phyloP scores from a whole-genome alignment of 2,888 invertebrate genomes.

The Mystacides longicornis region DNA sequence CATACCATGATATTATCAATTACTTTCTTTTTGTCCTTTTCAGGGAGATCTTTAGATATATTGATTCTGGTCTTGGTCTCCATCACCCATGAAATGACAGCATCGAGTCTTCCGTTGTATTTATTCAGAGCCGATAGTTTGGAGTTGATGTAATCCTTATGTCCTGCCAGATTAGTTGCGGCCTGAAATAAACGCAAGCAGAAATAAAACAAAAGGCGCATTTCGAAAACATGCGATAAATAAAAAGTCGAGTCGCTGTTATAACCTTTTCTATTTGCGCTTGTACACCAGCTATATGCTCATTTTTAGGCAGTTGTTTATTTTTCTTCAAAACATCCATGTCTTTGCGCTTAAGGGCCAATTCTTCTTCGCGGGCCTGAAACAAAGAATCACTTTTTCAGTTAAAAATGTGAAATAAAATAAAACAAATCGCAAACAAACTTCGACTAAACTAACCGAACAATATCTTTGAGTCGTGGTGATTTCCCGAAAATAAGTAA shows the following conservation, averaged over 20 bases:
- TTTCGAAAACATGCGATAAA: not conserved
- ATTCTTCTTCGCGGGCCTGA: conserved; percentile 55
- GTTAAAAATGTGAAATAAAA: not conserved
- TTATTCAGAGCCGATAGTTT: conserved; percentile 51
- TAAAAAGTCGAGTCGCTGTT: not conserved
- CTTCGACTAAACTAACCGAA: conserved; percentile 8
- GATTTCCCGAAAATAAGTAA: conserved; percentile 10
- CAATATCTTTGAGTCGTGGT: conserved; percentile 9
- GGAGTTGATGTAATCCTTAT: conserved; percentile 49
- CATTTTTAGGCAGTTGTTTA: conserved; percentile 30
- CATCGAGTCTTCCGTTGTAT: conserved; percentile 48
- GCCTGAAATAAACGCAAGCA: conserved; percentile 33
- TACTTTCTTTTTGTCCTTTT: conserved; percentile 36
- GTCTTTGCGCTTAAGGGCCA: conserved; percentile 42
- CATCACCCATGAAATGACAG: conserved; percentile 48
- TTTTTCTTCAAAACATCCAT: conserved; percentile 39
- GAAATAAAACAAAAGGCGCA: not conserved
- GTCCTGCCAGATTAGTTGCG: conserved; percentile 40
- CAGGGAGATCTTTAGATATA: conserved; percentile 39
- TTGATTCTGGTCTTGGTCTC: conserved; percentile 42
- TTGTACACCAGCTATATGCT: conserved; percentile 32
- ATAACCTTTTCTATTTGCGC: conserved; percentile 38
- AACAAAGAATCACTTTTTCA: conserved; percentile 17
- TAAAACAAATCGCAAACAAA: not conserved
- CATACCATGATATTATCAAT: conserved; percentile 40